phyloP scores from a whole-genome alignment of 2,797 vertebrate species.

The Momotus momota region DNA sequence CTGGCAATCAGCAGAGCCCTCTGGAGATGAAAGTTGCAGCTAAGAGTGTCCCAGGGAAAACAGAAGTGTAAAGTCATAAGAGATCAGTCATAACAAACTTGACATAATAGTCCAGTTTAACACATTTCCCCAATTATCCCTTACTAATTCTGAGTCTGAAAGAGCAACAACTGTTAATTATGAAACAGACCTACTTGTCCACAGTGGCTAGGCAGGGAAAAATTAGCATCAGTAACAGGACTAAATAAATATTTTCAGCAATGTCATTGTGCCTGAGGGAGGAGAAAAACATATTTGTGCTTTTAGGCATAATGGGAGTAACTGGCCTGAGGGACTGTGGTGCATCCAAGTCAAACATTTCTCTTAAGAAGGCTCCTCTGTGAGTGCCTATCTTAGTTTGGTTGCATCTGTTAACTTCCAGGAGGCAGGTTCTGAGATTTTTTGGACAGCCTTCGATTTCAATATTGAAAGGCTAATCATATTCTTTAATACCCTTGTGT shows the following conservation, averaged over 20 bases:
- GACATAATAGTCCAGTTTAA: not conserved
- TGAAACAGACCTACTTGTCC: not conserved
- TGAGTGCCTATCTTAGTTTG: not conserved
- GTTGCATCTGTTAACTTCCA: not conserved
- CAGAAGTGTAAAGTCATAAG: not conserved
- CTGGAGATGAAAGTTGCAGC: not conserved
- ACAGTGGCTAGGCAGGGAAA: not conserved
- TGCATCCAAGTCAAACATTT: not conserved
- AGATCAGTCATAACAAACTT: not conserved
- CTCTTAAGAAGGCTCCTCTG: not conserved
- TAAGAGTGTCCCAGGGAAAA: not conserved
- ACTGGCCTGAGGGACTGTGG: not conserved
- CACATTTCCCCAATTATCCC: conserved; percentile 45
- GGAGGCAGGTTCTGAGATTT: not conserved
- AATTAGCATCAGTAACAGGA: not conserved
- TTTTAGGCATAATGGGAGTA: not conserved
- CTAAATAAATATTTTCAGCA: conserved; percentile 14
- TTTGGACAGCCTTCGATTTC: not conserved
- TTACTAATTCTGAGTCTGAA: conserved; percentile 3
- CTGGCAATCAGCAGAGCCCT: fast-evolving
- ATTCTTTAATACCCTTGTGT: not conserved
- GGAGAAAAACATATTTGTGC: not conserved
- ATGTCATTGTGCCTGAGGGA: not conserved
- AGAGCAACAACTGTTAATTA: conserved; percentile 12
- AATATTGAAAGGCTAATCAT: not conserved